phyloP scores from a whole-genome alignment of 30 jellyfish, hydroid and myxozoan species.

The Clytia hemisphaerica region DNA sequence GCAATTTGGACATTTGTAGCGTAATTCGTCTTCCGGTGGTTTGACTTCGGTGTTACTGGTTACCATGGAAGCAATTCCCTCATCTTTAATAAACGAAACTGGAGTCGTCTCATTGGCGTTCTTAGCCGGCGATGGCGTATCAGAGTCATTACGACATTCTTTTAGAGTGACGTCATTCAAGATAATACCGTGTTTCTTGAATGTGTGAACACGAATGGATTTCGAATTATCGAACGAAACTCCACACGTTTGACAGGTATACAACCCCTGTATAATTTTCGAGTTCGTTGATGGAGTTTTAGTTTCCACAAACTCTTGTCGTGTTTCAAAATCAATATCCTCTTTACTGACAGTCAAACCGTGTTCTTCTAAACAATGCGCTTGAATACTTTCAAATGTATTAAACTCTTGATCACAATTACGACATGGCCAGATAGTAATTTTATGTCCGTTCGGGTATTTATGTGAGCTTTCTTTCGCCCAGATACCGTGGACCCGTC shows the following conservation, averaged over 20 bases:
- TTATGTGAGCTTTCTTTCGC: conserved; percentile 40
- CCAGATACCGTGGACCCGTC: conserved; percentile 53
- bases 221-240: conserved; percentile 16
- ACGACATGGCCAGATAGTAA: conserved; percentile 39
- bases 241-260: conserved; percentile 5
- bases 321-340: conserved; percentile 1
- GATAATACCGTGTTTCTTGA: conserved; percentile 18
- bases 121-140: background rate
- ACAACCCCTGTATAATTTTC: background rate
- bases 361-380: conserved; percentile 49
- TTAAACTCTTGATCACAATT: conserved; percentile 40
- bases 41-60: no score
- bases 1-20: conserved; percentile 9
- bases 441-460: conserved; percentile 2
- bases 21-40: background rate
- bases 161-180: background rate
- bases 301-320: background rate
- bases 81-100: no score
- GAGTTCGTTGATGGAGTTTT: no score
- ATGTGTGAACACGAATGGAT: conserved; percentile 10
- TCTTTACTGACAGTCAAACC: conserved; percentile 35
- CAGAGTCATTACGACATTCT: background rate
- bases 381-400: conserved; percentile 31
- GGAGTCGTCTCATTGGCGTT: background rate
- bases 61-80: no score